Evolutionary conservation across 2,113 vertebrate genomes (phyloP).

Genomic region (Ia io): DNA sequence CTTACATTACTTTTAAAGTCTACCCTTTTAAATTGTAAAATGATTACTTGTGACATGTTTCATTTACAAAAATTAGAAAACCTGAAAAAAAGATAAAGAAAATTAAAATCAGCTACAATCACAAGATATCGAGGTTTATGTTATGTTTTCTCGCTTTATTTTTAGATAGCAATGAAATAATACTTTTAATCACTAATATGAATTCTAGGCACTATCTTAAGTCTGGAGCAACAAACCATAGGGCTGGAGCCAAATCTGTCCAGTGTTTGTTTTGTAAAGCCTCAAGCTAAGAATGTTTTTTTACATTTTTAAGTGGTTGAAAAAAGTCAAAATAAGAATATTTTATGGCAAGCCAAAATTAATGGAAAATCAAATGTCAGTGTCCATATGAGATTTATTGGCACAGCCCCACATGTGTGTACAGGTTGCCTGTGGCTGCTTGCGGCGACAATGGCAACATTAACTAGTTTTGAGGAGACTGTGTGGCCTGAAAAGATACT

Average conservation of each 20-base stretch:
- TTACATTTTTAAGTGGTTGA: not conserved
- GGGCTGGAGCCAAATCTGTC: rapidly evolving
- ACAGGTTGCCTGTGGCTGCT: rapidly evolving
- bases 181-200: not conserved
- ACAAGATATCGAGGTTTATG: not conserved
- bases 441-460: rapidly evolving
- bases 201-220: not conserved
- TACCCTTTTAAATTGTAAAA: not conserved
- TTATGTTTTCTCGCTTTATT: no score
- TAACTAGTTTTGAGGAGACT: not conserved
- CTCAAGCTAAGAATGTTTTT: not conserved
- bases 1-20: not conserved
- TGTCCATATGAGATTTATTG: not conserved
- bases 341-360: not conserved
- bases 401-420: rapidly evolving
- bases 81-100: not conserved
- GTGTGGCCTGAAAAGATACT: rapidly evolving
- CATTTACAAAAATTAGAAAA: not conserved
- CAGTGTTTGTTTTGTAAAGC: not conserved
- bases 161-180: no score
- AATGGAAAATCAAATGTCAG: not conserved
- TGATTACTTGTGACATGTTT: not conserved
- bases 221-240: not conserved
- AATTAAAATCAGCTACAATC: not conserved
- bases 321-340: not conserved